Percentiles rank a stretch among this genome's conserved stretches.
Conservation (phyloP, 2,113 vertebrate genomes). For the Rhea americana region DNA sequence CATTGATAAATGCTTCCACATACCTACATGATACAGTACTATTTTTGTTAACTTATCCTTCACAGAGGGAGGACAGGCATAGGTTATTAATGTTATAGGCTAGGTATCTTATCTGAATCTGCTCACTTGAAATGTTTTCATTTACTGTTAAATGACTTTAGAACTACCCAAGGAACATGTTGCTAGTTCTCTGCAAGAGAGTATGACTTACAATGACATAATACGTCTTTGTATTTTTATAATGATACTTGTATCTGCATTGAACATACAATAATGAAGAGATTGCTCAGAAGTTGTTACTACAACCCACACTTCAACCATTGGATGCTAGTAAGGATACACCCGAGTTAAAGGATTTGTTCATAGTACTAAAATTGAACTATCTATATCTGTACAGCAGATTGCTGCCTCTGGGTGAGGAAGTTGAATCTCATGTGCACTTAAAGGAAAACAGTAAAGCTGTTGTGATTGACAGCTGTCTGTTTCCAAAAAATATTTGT, state of each 20-base stretch:
- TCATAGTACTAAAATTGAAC: background rate
- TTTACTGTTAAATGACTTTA: background rate
- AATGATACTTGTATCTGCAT: background rate
- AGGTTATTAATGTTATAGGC: background rate
- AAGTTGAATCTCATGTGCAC: background rate
- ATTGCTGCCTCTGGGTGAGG: background rate
- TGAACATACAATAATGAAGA: background rate
- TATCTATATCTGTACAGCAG: background rate
- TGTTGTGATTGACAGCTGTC: background rate
- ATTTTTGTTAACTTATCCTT: background rate
- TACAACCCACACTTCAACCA: background rate
- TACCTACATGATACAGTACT: background rate
- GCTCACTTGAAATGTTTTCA: background rate
- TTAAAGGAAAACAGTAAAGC: background rate
- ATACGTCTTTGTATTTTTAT: background rate
- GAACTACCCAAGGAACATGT: background rate
- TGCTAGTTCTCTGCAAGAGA: background rate
- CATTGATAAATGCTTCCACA: background rate
- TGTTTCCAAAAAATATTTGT: background rate
- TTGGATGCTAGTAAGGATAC: background rate
- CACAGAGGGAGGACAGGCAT: background rate
- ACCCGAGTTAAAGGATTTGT: background rate
- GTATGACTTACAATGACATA: background rate
- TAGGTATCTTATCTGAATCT: background rate
- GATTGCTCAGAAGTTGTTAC: background rate